Conservation (phyloP, 2,888 invertebrate genomes). For the Ptychoptera contaminata region DNA sequence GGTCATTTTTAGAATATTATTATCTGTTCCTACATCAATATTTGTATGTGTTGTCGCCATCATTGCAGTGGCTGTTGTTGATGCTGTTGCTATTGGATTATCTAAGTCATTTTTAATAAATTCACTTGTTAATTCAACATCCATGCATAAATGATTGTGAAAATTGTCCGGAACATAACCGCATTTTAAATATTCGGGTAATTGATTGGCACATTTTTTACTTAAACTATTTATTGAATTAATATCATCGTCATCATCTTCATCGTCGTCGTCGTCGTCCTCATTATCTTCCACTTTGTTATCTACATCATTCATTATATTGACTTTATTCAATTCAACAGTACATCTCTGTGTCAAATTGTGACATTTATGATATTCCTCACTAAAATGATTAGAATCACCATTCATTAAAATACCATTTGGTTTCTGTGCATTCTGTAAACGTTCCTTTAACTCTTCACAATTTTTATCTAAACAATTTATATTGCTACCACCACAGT, state of each 20-base stretch:
- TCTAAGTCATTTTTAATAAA: neutral
- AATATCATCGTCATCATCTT: neutral
- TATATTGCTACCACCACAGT: neutral
- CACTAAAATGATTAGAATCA: neutral
- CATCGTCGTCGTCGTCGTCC: neutral
- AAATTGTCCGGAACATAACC: too few species aligned
- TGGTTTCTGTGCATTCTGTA: conserved; percentile 6
- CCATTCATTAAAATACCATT: conserved; percentile 8
- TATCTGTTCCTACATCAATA: neutral
- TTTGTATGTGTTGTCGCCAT: neutral
- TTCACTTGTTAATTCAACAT: too few species aligned
- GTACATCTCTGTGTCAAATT: neutral
- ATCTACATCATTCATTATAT: conserved; percentile 2
- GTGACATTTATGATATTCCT: neutral
- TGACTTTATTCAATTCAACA: neutral
- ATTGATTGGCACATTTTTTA: too few species aligned
- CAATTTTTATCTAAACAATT: conserved; percentile 3
- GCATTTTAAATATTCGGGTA: too few species aligned
- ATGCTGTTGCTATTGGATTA: neutral
- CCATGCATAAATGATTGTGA: too few species aligned
- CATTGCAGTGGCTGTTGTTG: neutral
- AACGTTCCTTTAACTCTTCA: conserved; percentile 6
- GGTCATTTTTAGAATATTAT: neutral
- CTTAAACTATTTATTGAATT: neutral
- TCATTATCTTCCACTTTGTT: conserved; percentile 1